Evolutionary conservation across 2,888 invertebrate genomes (phyloP), one percentile per base, ranked within the genome.

Genomic region (Petrolisthes manimaculis): DNA sequence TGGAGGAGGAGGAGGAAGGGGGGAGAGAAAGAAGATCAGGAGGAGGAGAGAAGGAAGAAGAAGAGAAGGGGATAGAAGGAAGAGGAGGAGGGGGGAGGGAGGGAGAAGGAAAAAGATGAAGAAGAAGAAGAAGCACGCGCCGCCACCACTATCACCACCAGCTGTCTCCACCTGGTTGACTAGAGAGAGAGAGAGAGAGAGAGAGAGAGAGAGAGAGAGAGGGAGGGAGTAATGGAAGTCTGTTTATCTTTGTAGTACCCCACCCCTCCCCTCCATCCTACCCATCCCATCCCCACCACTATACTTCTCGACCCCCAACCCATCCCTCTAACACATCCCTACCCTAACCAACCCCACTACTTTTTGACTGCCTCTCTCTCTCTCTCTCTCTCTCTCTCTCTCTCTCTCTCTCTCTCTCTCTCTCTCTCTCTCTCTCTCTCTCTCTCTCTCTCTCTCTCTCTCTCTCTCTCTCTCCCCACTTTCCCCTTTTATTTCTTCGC

Each of bases 171-270:
- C 21, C n/a, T 9, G n/a, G n/a, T n/a, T n/a, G n/a, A n/a, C n/a
- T n/a, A n/a, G n/a, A n/a, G n/a, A n/a, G n/a, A n/a, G n/a, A n/a
- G n/a, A 2, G 71, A 71, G 71, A n/a, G 71, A 71, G 71, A 71
- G 71, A 71, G 71, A 71, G n/a, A n/a, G n/a, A 21, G 71, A 71
- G 71, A n/a, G 71, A n/a, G 6, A n/a, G n/a, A 71, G 71, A 21
- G n/a, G n/a, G 71, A 71, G n/a, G n/a, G 71, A 71, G 71, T 71
- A 71, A 71, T 71, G 71, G 71, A 6, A n/a, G 71, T 5, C 5
- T 71, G 71, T 71, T 71, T 71, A 71, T n/a, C n/a, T 71, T 71
- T 18, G n/a, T n/a, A n/a, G n/a, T 14, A 67, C 81, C 51, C 81
- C 67, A 24, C 51, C 77, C 18, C 8, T 51, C 51, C 51, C 37